phyloP scores from a whole-genome alignment of 2,888 invertebrate genomes.

The Tenodera sinensis region DNA sequence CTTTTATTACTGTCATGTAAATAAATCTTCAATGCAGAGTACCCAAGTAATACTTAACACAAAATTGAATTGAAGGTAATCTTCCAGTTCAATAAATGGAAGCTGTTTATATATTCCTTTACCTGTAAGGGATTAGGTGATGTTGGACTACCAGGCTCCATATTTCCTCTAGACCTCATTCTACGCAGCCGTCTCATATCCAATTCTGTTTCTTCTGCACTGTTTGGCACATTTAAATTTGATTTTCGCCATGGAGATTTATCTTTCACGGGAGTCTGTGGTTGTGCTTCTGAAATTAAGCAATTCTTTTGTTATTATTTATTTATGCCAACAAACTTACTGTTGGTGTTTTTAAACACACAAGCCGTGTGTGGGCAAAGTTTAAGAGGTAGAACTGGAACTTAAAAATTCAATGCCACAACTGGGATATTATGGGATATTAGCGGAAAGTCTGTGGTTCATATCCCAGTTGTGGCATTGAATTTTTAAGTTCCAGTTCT shows the following conservation, averaged over 20 bases:
- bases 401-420: too few species aligned
- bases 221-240: constrained; percentile 59
- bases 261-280: constrained; percentile 61
- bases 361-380: too few species aligned
- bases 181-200: constrained; percentile 55
- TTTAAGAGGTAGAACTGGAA: too few species aligned
- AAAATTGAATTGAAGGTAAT: background rate
- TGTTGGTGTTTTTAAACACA: too few species aligned
- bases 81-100: constrained; percentile 38
- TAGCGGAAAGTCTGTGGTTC: too few species aligned
- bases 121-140: constrained; percentile 45
- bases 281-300: constrained; percentile 59
- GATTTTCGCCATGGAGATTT: constrained; percentile 75
- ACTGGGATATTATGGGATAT: too few species aligned
- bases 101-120: constrained; percentile 10
- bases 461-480: too few species aligned
- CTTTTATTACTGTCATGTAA: too few species aligned
- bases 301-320: background rate
- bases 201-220: constrained; percentile 63
- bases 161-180: constrained; percentile 44
- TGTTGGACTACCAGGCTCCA: constrained; percentile 44
- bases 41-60: background rate
- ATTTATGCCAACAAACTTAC: too few species aligned
- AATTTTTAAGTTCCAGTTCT: too few species aligned
- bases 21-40: background rate